These are phyloP conservation scores for Macrobrachium rosenbergii DNA, from an alignment of 1,140 invertebrate genomes.

Conservation along the genomic window DNA sequence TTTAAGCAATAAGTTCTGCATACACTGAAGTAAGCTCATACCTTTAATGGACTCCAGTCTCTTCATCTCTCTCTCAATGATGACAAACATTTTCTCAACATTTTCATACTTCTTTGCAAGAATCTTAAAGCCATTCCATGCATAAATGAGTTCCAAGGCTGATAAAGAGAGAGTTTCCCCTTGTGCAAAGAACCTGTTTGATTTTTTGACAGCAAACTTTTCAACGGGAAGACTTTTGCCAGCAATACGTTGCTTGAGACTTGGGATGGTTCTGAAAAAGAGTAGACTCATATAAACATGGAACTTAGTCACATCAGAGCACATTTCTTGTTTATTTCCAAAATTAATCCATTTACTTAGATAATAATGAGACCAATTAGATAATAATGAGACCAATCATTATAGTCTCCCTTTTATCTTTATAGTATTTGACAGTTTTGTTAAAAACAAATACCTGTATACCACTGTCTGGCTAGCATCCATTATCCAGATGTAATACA, in stretches of 20 bases:
- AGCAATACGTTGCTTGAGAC: conserved; percentile 89
- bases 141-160: conserved; percentile 88
- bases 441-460: background rate
- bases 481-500: background rate
- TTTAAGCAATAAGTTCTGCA: too few relatives aligned
- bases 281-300: background rate
- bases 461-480: background rate
- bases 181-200: conserved; percentile 83
- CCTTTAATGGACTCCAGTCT: conserved; percentile 67
- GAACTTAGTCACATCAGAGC: too few relatives aligned
- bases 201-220: conserved; percentile 92
- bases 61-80: conserved; percentile 78
- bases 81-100: conserved; percentile 79
- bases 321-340: too few relatives aligned
- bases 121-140: conserved; percentile 94
- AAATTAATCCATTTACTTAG: background rate
- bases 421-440: background rate
- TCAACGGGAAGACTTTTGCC: conserved; percentile 97
- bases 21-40: background rate
- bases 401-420: too few relatives aligned
- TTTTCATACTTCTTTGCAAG: conserved; percentile 80
- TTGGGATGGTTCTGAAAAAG: conserved; percentile 80
- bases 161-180: conserved; percentile 83
- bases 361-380: background rate
- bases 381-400: background rate